A percentile compares a stretch with the other conserved stretches of the same genome.
phyloP scores from a whole-genome alignment of 2,888 invertebrate genomes.

The Brenthis daphne region DNA sequence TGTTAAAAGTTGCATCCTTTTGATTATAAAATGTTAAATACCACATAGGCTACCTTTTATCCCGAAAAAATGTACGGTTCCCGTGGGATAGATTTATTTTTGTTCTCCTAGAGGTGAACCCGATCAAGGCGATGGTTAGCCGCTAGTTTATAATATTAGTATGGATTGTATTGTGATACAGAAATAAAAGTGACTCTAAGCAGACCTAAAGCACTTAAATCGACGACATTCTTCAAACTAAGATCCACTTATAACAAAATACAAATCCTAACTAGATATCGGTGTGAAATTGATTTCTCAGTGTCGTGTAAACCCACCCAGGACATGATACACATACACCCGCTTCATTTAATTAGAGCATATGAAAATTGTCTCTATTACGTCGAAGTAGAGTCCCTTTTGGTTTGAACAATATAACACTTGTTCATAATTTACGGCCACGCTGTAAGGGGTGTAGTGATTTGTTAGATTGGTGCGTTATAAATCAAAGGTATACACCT shows the following conservation, averaged over 20 bases:
- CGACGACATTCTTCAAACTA: no score
- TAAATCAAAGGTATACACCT: constrained; percentile 45
- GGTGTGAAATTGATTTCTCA: constrained; percentile 32
- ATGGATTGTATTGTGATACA: no score
- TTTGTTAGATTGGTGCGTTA: constrained; percentile 40
- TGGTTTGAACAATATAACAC: constrained; percentile 1
- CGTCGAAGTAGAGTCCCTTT: constrained; percentile 1
- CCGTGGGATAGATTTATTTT: no score
- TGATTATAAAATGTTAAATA: no score
- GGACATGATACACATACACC: constrained; percentile 26
- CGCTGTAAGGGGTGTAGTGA: constrained; percentile 38
- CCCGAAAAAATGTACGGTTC: no score
- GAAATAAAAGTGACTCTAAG: no score
- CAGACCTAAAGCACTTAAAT: no score
- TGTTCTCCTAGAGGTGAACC: no score
- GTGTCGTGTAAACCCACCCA: constrained; percentile 27
- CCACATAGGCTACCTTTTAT: no score
- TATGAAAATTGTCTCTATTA: constrained; percentile 10
- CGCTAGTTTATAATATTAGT: no score
- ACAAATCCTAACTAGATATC: constrained; percentile 17
- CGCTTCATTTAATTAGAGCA: constrained; percentile 3
- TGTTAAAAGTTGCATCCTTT: no score
- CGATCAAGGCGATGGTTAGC: no score
- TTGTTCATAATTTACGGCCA: constrained; percentile 34
- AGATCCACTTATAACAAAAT: not conserved